These are phyloP conservation scores for Masnerella sp. DNA, from an alignment of 2,888 invertebrate species.

Conservation along the genomic window DNA sequence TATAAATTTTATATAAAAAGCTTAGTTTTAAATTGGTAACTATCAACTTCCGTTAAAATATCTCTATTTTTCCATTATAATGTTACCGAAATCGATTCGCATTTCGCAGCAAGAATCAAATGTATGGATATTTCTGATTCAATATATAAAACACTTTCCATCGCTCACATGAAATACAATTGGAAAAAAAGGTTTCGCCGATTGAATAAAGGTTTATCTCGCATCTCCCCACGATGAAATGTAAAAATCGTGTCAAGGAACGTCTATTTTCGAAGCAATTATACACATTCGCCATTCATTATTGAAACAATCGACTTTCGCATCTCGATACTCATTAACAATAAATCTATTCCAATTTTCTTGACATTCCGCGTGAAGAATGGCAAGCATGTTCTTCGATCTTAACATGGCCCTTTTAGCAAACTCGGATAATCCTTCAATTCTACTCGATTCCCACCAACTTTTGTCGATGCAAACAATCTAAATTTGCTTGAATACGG, in stretches of 20 bases:
- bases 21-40: no score
- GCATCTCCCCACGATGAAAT: constrained; percentile 1
- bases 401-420: constrained; percentile 35
- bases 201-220: constrained; percentile 19
- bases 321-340: constrained; percentile 18
- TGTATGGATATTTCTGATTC: constrained; percentile 19
- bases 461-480: constrained; percentile 45
- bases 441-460: constrained; percentile 24
- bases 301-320: constrained; percentile 14
- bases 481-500: constrained; percentile 37
- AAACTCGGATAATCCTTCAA: constrained; percentile 39
- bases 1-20: no score
- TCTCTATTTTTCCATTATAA: neutral
- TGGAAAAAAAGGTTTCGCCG: constrained; percentile 9
- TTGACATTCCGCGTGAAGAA: constrained; percentile 31
- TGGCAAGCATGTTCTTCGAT: constrained; percentile 30
- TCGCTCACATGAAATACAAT: constrained; percentile 7
- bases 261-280: constrained; percentile 22
- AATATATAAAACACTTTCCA: constrained; percentile 17
- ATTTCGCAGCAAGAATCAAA: constrained; percentile 9
- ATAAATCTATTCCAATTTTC: constrained; percentile 29
- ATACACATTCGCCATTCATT: constrained; percentile 6
- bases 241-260: constrained; percentile 28
- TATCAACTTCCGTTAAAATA: neutral
- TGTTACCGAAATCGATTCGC: constrained; percentile 6